Base-by-base conservation (phyloP, 2,113 vertebrate genomes). In the Amazona vittata region DNA sequence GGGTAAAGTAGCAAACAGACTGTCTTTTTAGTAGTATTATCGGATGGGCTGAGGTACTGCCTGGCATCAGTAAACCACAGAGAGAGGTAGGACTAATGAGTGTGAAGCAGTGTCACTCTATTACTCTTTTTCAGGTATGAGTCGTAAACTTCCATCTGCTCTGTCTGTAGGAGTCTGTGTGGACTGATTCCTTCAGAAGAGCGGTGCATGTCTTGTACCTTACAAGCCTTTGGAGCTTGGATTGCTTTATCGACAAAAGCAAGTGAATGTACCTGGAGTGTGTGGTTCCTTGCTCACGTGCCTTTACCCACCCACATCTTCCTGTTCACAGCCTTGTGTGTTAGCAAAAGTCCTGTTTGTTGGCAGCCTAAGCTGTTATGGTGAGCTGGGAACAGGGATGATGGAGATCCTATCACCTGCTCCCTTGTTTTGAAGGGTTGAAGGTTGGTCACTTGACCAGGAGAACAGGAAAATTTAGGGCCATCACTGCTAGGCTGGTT, bases 241-340 rank as follows among this genome's bases (percentile, higher is more conserved):
- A 2, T 24, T 35, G 31, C 57, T 83, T n/a, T 82, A 43, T 64
- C 50, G 46, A 46, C 20, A 63, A 39, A 74, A 67, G 9, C 44
- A 31, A n/a, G 22, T 9, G 8, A 29, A 28, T 39, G 6, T 6
- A 4, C 15, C 43, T 11, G 29, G 64, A 63, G 13, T 35, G 26
- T 10, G 22, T 10, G 22, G 28, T 33, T 70, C 46, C 35, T 65
- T 64, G 15, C 68, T 59, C 0, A 3, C 15, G 2, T 86, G 39
- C 5, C 15, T 86, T 57, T 57, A 2, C 19, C 7, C 86, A 37
- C 53, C 37, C 11, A 0, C 5, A 7, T 67, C 41, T 41, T 19
- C n/a, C 10, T 13, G 0, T 31, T 55, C 20, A 2, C 12, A 33
- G 31, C 47, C 39, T 53, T 1, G 0, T 2, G 2, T 31, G 1